Base-by-base conservation (phyloP, 2,797 vertebrate species). In the Streptopelia turtur region DNA sequence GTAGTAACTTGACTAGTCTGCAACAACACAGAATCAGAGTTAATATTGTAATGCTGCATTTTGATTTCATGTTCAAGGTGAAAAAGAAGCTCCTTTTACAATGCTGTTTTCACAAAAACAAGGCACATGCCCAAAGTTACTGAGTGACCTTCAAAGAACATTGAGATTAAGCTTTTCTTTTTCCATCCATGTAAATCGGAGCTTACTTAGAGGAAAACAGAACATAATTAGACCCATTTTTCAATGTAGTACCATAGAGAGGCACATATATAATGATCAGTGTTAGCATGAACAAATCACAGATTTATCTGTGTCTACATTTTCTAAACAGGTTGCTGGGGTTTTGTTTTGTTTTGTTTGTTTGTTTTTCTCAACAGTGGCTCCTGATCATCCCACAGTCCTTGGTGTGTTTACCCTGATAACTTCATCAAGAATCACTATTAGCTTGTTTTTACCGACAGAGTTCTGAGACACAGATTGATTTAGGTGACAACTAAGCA, bases 181-280 rank as follows among this genome's bases (percentile, higher is more conserved):
- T 89, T 70, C 33, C 5, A 63, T 18, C 2, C 6, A 16, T 1
- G 6, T 70, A 53, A 56, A 64, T 28, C 31, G 75, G 61, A 83
- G 5, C 9, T 87, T 64, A 65, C 52, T 90, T 45, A 50, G 43
- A 77, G 25, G 21, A 94, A 95, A 94, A 69, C 0, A 0, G 25
- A 63, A 13, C 25, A 69, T 75, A 87, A 94, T 84, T 63, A 87
- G 56, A 68, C 24, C 10, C 47, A 76, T 92, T 94, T 84, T 92
- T 94, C 63, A 89, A 4, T 59, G 78, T 37, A 90, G 16, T 55
- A 28, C 25, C 15, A 12, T 50, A 37, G 13, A 75, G 30, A 89
- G 47, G 15, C n/a, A 63, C 56, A 80, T 83, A 81, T 60, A 78
- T 53, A 95, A 87, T 35, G 76, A 94, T 80, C 61, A 75, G 5